Percentiles rank a stretch among this genome's conserved stretches.
phyloP scores from a whole-genome alignment of 2,113 vertebrate species.

The Anser cygnoides region DNA sequence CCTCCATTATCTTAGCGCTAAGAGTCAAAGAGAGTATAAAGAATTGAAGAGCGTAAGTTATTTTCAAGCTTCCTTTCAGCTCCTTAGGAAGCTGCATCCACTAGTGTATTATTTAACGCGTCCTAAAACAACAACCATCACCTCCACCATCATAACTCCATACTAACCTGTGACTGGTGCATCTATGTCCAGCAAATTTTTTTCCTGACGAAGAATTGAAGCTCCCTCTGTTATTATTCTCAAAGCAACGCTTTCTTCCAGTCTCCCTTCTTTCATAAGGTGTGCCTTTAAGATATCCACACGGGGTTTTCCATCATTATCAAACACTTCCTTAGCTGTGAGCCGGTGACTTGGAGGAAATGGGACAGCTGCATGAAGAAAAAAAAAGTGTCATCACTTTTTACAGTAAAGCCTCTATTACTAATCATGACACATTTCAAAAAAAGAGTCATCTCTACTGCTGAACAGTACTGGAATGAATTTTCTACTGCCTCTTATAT shows the following conservation, averaged over 20 bases:
- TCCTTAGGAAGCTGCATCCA: background rate
- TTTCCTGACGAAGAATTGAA: slow-evolving; percentile 92
- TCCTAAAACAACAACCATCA: background rate
- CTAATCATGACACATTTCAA: background rate
- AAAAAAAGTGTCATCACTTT: background rate
- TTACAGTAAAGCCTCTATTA: background rate
- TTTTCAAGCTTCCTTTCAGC: background rate
- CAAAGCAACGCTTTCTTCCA: slow-evolving; percentile 94
- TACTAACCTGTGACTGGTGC: slow-evolving; percentile 95
- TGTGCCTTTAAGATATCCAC: slow-evolving; percentile 98
- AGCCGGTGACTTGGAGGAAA: slow-evolving; percentile 98
- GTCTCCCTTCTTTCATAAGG: slow-evolving; percentile 97
- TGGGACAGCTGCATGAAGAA: slow-evolving; percentile 86
- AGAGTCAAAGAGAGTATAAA: background rate
- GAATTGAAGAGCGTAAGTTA: background rate
- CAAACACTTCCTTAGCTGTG: slow-evolving; percentile 97
- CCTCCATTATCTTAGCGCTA: background rate
- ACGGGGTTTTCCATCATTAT: slow-evolving; percentile 95
- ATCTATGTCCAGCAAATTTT: slow-evolving; percentile 97
- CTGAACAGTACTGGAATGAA: background rate
- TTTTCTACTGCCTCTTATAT: background rate
- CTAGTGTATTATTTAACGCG: background rate
- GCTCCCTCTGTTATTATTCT: slow-evolving; percentile 95
- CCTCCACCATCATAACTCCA: background rate
- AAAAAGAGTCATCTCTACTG: background rate